Evolutionary conservation across 92 coral and sea anemone genomes (phyloP), one percentile per base, ranked within the genome.

Genomic region (Bergia puertoricense): DNA sequence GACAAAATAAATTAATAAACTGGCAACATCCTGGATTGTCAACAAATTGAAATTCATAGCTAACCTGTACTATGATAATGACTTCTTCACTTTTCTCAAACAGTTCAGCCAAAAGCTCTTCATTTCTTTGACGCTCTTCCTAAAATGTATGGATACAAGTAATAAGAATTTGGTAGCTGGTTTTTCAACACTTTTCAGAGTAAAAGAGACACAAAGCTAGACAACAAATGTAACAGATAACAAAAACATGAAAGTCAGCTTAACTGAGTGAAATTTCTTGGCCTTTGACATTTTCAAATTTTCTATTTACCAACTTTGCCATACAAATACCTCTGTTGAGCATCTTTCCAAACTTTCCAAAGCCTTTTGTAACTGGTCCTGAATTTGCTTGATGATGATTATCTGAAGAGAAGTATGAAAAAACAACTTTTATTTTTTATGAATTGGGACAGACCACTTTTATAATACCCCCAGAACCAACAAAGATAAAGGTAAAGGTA

Each of bases 11-110:
- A 46, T 46, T 0, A 46, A 48, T 8, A 48, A 48, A 54, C 2
- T 54, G 59, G 2, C 59, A 1, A 11, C 18, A 54, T 54, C 59
- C 59, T 54, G 16, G 16, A 54, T 51, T 51, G 57, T 54, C 59
- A 2, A 11, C 59, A 15, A 11, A 54, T 2, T 67, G 30, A 30
- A 30, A 30, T 69, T 13, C 20, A 5, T 39, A 13, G 54, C 85
- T 81, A 77, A 96, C 98, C 98, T 94, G 99, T 2, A 97, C 91
- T 67, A 95, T 81, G 40, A 97, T 92, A 76, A 97, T 88, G 22
- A 97, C 65, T 85, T 92, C 95, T 76, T 95, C 94, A 88, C 99
- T 97, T 85, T 86, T 95, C 89, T 85, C 89, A 51, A 95, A 92
- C 4, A 95, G 91, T 59, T 90, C 89, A 77, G 91, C 88, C 22